Evolutionary conservation across 2,888 invertebrate genomes (phyloP), one percentile per base, ranked within the genome.

Genomic region (Drosophila silvestris): DNA sequence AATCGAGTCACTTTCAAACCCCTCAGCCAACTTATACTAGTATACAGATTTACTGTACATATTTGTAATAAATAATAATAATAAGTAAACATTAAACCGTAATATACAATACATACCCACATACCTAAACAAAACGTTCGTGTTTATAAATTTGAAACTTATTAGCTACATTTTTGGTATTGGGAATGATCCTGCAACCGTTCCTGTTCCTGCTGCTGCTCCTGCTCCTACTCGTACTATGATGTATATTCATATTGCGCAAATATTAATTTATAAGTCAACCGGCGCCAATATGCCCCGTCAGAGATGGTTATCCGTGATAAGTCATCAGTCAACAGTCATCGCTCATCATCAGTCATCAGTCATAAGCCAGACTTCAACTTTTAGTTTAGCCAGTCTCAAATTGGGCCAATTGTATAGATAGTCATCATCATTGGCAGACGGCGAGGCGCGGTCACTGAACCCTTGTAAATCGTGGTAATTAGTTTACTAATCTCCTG

Each of bases 271-370:
- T 37, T 37, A 14, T 37, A 37, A 19, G 28, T 56, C 7, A 47
- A 33, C 3, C 22, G 58, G 47, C 32, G 58, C 41, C 41, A 37
- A 56, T 5, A 26, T 19, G 41, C n/a, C 32, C 22, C 19, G 4
- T 16, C 33, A 30, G 16, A 54, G 16, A 3, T 26, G 35, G 12
- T 26, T 26, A 19, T 35, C 56, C 10, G 26, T 12, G 26, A 35
- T 26, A 16, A 37, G 56, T 37, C n/a, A 39, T 16, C 39, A 28
- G 57, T 30, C 57, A 57, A 12, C 44, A 32, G 10, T 44, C 44
- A 44, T 32, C 58, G 30, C 9, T 58, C 58, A 57, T 41, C 30
- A 32, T 33, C 16, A 10, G 10, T 58, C 41, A 57, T 57, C 57
- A n/a, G n/a, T 30, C 35, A 26, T 32, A 22, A 39, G 4, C 5